These are phyloP conservation scores for Ceratina japonica DNA, from an alignment of 1,140 invertebrate genomes.

Conservation along the genomic window DNA sequence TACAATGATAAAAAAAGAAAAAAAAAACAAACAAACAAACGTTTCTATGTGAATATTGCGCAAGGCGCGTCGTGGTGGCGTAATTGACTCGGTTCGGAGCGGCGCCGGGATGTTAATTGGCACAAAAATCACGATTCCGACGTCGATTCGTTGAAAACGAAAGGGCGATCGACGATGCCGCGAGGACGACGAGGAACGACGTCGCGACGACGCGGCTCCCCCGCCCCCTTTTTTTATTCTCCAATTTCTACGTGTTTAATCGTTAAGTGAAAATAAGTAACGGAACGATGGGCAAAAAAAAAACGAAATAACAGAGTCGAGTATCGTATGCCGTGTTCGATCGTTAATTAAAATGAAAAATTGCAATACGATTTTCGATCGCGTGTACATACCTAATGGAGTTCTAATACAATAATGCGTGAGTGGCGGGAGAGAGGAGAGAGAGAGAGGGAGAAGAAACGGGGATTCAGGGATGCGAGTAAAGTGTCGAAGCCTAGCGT, in stretches of 20 bases:
- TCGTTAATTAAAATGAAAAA: constrained; percentile 40
- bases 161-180: not conserved
- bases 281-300: not conserved
- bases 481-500: constrained; percentile 44
- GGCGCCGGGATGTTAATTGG: not conserved
- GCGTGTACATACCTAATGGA: constrained; percentile 70
- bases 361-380: constrained; percentile 69
- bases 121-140: no score
- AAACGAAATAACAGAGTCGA: constrained; percentile 47
- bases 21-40: constrained; percentile 49
- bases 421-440: not conserved
- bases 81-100: constrained; percentile 18
- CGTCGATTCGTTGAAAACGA: not conserved
- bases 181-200: constrained; percentile 29
- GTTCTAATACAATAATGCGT: constrained; percentile 51
- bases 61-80: constrained; percentile 60
- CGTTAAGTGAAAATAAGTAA: constrained; percentile 63
- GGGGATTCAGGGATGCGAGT: constrained; percentile 25
- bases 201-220: constrained; percentile 60
- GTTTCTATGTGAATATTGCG: constrained; percentile 74
- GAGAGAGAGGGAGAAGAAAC: constrained; percentile 16
- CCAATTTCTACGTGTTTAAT: constrained; percentile 76
- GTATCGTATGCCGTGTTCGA: constrained; percentile 57
- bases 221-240: constrained; percentile 73
- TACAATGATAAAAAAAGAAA: constrained; percentile 41